phyloP scores from a whole-genome alignment of 37 sponge, comb jelly and placozoan species.

The Theonella swinhoei region DNA sequence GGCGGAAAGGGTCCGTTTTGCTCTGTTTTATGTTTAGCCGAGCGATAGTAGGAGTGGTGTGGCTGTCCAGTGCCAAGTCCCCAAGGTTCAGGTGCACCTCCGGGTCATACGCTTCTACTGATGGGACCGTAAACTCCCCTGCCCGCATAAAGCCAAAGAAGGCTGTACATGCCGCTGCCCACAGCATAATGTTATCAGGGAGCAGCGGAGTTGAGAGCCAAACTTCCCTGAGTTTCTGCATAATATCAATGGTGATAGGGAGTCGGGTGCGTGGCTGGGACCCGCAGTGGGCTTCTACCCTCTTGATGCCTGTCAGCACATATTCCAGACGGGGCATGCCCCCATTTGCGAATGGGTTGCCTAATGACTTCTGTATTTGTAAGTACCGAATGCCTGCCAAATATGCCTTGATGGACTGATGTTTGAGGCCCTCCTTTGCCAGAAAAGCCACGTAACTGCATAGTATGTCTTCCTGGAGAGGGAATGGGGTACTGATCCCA shows the following conservation, averaged over 20 bases:
- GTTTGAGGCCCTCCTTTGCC: not conserved
- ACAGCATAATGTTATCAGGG: slow-evolving; percentile 11
- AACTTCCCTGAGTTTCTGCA: not conserved
- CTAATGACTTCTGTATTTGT: slow-evolving; percentile 9
- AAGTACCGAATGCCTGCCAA: slow-evolving; percentile 31
- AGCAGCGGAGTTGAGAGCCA: not conserved
- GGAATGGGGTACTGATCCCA: not conserved
- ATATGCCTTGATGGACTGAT: slow-evolving; percentile 38
- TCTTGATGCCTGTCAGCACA: no score
- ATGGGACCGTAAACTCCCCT: slow-evolving; percentile 5
- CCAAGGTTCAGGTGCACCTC: not conserved
- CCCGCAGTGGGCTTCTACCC: no score
- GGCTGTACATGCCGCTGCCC: slow-evolving; percentile 15
- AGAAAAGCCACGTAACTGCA: slow-evolving; percentile 33
- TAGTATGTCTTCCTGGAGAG: slow-evolving; percentile 21
- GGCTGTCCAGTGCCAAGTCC: not conserved
- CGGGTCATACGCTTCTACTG: slow-evolving; percentile 7
- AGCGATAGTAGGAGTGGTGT: no score
- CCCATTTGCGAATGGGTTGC: not conserved
- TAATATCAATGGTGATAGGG: not conserved
- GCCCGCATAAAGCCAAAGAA: slow-evolving; percentile 30
- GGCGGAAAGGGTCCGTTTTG: slow-evolving; percentile 4
- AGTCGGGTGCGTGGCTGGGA: no score
- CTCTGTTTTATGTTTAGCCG: not conserved
- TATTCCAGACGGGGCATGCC: no score